These are phyloP conservation scores for Dicyrtomina minuta DNA, from an alignment of 2,888 invertebrate species.

Conservation along the genomic window DNA sequence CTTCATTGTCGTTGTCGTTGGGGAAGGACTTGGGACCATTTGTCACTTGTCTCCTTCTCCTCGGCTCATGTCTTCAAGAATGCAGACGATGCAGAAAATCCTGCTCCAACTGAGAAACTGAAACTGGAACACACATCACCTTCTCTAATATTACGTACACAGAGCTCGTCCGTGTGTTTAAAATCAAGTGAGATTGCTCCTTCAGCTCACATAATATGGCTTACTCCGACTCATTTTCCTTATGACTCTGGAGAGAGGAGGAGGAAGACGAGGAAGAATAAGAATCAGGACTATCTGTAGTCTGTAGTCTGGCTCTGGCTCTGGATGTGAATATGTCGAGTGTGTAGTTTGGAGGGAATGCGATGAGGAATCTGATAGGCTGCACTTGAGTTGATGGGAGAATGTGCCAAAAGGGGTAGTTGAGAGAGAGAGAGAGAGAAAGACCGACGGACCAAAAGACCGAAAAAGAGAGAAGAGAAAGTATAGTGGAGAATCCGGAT, in stretches of 20 bases:
- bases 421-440: constrained; percentile 20
- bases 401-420: constrained; percentile 47
- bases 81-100: too few species aligned
- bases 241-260: not conserved
- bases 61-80: too few species aligned
- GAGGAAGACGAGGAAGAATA: not conserved
- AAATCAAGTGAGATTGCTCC: too few species aligned
- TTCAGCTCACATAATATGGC: too few species aligned
- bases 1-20: too few species aligned
- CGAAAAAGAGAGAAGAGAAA: constrained; percentile 21
- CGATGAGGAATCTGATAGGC: constrained; percentile 34
- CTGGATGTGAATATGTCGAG: not conserved
- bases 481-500: constrained; percentile 46
- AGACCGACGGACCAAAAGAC: not conserved
- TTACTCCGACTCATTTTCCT: not conserved
- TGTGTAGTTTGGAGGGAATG: constrained; percentile 14
- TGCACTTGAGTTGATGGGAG: constrained; percentile 39
- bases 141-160: too few species aligned
- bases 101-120: too few species aligned
- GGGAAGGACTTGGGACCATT: too few species aligned
- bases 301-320: not conserved
- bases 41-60: too few species aligned
- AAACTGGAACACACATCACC: too few species aligned
- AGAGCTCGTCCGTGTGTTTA: too few species aligned
- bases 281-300: too few species aligned